These are phyloP conservation scores for Bovichtus variegatus DNA, from an alignment of 2,797 vertebrate genomes.

Conservation along the genomic window DNA sequence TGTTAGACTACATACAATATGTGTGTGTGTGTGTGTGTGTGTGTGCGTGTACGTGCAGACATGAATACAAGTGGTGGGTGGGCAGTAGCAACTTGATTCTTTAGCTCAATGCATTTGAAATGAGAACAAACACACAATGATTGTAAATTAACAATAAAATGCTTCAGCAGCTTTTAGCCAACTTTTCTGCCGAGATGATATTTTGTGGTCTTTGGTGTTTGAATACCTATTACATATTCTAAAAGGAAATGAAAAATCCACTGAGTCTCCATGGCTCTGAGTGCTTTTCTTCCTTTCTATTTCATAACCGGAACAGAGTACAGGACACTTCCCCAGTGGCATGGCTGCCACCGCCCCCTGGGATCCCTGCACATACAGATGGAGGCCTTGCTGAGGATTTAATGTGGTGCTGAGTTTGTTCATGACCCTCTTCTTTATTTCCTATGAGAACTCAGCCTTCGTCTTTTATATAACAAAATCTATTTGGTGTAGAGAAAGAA, in stretches of 20 bases:
- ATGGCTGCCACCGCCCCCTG: conserved; percentile 22
- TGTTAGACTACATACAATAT: not conserved
- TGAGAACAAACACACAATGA: conserved; percentile 20
- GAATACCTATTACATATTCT: conserved; percentile 34
- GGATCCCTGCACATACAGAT: conserved; percentile 31
- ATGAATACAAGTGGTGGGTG: not conserved
- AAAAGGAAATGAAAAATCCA: conserved; percentile 9
- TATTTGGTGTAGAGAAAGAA: not conserved
- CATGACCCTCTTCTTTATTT: conserved; percentile 40
- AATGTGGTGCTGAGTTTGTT: conserved; percentile 41
- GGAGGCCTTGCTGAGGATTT: conserved; percentile 32
- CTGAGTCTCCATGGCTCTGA: conserved; percentile 4
- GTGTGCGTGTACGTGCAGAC: not conserved
- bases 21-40: not conserved
- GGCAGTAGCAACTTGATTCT: conserved; percentile 7
- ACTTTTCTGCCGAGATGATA: conserved; percentile 21
- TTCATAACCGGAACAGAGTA: conserved; percentile 44
- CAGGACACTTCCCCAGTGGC: conserved; percentile 43
- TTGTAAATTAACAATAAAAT: conserved; percentile 44
- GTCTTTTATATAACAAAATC: conserved; percentile 34
- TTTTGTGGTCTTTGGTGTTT: conserved; percentile 33
- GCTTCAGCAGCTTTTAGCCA: conserved; percentile 48
- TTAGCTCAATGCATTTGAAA: conserved; percentile 30
- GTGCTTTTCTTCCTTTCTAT: conserved; percentile 41
- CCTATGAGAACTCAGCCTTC: conserved; percentile 23